These are phyloP conservation scores for Salticus scenicus DNA, from an alignment of 2,888 invertebrate species.

Conservation along the genomic window DNA sequence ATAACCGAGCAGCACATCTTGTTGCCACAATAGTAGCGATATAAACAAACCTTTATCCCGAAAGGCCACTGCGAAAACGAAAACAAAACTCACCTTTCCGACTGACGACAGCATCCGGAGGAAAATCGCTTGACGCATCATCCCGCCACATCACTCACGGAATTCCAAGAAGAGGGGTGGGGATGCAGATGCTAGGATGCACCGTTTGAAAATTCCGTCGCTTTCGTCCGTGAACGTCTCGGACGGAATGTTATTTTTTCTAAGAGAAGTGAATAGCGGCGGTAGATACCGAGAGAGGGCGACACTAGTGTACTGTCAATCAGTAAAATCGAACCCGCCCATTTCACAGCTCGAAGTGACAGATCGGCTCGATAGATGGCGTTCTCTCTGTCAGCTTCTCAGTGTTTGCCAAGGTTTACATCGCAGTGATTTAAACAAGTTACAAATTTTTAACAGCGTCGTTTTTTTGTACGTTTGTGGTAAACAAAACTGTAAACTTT, in stretches of 20 bases:
- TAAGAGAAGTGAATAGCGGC: conserved; percentile 24
- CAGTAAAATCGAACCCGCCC: conserved; percentile 41
- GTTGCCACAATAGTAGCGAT: neutral
- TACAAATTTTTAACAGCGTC: neutral
- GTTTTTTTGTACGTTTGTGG: too few species aligned
- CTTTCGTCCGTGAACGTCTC: conserved; percentile 25
- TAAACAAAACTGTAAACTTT: too few species aligned
- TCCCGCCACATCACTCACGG: conserved; percentile 52
- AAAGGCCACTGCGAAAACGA: conserved; percentile 7
- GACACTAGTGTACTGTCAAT: conserved; percentile 51
- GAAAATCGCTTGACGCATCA: conserved; percentile 26
- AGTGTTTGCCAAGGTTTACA: neutral
- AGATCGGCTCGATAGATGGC: conserved; percentile 52
- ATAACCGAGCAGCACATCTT: too few species aligned
- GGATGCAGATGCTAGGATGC: neutral
- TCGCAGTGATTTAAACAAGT: neutral
- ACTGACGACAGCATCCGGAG: conserved; percentile 26
- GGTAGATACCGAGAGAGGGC: conserved; percentile 42
- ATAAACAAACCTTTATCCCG: conserved; percentile 12
- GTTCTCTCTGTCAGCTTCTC: conserved; percentile 20
- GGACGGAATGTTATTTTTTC: conserved; percentile 49
- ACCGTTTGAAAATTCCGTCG: conserved; percentile 44
- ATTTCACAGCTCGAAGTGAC: conserved; percentile 35
- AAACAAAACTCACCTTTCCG: conserved; percentile 28
- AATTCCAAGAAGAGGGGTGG: conserved; percentile 29